These are phyloP conservation scores for Sebastes minor DNA, from an alignment of 2,797 vertebrate species.

Conservation along the genomic window DNA sequence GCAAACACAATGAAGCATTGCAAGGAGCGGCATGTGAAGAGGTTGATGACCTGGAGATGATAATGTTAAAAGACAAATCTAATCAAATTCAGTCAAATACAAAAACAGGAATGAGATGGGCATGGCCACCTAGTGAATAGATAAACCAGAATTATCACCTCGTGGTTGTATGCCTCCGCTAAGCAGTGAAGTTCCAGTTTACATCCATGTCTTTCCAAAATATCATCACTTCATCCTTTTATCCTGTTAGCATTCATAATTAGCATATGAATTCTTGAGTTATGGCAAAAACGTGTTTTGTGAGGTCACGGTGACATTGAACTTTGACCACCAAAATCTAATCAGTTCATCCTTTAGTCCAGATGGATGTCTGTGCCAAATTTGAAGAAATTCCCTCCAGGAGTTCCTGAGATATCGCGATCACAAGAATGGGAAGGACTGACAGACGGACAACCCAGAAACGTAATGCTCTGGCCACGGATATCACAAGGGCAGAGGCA, in stretches of 20 bases:
- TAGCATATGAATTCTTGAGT: neutral
- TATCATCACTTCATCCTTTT: neutral
- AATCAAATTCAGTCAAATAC: neutral
- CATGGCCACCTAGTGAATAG: neutral
- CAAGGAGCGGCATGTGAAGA: neutral
- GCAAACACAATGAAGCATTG: neutral
- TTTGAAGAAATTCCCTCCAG: neutral
- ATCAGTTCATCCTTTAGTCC: neutral
- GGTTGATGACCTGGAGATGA: constrained; percentile 21
- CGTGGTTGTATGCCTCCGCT: neutral
- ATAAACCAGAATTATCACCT: neutral
- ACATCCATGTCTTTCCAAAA: neutral
- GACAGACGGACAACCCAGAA: neutral
- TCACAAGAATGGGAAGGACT: neutral
- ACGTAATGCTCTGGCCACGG: neutral
- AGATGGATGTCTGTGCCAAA: neutral
- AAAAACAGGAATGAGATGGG: neutral
- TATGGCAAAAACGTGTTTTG: neutral
- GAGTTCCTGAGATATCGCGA: neutral
- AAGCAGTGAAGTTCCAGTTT: neutral
- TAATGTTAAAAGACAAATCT: neutral
- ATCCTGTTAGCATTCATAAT: neutral
- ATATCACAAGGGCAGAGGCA: no score
- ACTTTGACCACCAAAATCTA: neutral
- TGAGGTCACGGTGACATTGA: neutral